Base-by-base conservation (phyloP, 2,888 invertebrate species). In the Agriopis aurantiaria region DNA sequence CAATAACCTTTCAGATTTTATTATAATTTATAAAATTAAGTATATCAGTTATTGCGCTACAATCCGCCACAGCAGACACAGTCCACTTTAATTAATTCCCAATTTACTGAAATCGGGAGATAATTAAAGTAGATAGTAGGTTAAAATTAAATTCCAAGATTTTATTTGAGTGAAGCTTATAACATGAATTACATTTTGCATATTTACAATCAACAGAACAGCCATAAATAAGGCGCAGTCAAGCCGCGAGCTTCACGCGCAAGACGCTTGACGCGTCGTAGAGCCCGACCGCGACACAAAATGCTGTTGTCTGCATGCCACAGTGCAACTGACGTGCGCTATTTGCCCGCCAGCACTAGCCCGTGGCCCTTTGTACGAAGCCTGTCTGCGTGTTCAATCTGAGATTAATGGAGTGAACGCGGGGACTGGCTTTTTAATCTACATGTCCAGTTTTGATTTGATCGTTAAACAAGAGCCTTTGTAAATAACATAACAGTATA, bases 311-410 rank as follows among this genome's bases (percentile, higher is more conserved):
- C 65, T 65, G 62, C 65, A 68, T 65, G 58, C 43, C 51, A 40
- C 17, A 43, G 56, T 65, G 63, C 68, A 71, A 46, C 51, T 68
- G 71, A 71, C 62, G 43, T 64, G 60, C 33, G 68, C 60, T 72
- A 69, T 66, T 72, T 69, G 17, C 63, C 55, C 48, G 63, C 62
- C 51, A 3, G 52, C 53, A 53, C 45, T 55, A 43, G 45, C 43
- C 8, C 7, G 43, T 59, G 63, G 41, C 57, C 64, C 58, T 71
- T 68, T 62, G 49, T 59, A 40, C 60, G 17, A n/a, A 58, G 23
- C 68, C 41, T 58, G 62, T 63, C 40, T 63, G 58, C 45, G 41
- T 56, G 51, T 68, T 63, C 62, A 63, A 68, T 68, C 46, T 59
- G 23, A 58, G 63, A 63, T 63, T 63, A 64, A 68, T 64, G 59